Evolutionary conservation across 2,113 vertebrate genomes (phyloP).

Genomic region (Noctilio leporinus): DNA sequence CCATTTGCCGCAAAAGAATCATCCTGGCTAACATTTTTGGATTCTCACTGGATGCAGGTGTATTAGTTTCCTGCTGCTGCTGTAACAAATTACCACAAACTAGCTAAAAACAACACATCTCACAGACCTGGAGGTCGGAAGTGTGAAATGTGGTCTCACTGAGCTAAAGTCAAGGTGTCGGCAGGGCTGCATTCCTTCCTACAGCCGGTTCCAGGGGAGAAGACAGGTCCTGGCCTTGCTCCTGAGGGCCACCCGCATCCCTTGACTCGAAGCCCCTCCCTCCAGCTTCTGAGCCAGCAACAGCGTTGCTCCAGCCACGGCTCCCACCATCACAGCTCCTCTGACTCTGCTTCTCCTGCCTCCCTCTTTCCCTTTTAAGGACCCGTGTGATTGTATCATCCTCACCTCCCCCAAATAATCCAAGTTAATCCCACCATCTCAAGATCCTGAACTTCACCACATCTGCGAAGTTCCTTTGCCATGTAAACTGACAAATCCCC

Average conservation of each 20-base stretch:
- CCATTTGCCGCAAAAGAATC: not conserved
- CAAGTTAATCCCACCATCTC: not conserved
- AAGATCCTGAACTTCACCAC: not conserved
- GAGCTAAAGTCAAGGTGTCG: not conserved
- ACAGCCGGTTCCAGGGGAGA: not conserved
- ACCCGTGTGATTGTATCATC: not conserved
- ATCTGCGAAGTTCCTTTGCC: not conserved
- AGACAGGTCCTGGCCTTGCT: not conserved
- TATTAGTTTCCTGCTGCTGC: not conserved
- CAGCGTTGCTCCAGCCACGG: not conserved
- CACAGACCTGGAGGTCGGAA: not conserved
- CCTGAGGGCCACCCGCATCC: not conserved
- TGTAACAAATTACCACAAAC: not conserved
- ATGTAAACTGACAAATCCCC: not conserved
- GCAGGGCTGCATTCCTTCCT: not conserved
- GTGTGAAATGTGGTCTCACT: not conserved
- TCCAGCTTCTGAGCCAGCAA: not conserved
- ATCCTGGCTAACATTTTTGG: not conserved
- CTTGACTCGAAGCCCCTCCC: not conserved
- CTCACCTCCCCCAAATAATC: not conserved
- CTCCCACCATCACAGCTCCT: not conserved
- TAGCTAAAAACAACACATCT: not conserved
- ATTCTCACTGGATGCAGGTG: not conserved
- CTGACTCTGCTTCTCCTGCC: not conserved
- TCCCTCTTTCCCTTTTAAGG: not conserved